Conservation (phyloP, 1,140 invertebrate genomes). For the Drosophila kurseongensis region DNA sequence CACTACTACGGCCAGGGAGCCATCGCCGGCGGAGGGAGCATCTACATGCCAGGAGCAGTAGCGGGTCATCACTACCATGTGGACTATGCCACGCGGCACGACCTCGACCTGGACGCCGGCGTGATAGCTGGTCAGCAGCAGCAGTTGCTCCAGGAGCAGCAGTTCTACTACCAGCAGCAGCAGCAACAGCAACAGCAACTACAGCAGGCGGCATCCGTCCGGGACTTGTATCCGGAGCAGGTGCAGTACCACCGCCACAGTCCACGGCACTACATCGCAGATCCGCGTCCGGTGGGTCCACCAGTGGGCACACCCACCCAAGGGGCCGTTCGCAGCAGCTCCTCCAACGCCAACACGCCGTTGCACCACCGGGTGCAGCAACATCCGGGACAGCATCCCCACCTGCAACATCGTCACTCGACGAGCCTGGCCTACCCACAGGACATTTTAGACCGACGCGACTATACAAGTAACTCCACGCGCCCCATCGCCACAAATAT, state of each 20-base stretch:
- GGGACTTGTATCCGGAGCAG: slow-evolving; percentile 78
- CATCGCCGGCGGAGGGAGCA: slow-evolving; percentile 53
- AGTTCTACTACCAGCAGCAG: slow-evolving; percentile 50
- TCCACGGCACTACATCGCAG: slow-evolving; percentile 79
- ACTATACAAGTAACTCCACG: slow-evolving; percentile 78
- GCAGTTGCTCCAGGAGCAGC: slow-evolving; percentile 41
- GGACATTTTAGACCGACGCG: slow-evolving; percentile 84
- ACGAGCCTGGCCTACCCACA: slow-evolving; percentile 83
- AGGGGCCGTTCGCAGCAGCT: slow-evolving; percentile 64
- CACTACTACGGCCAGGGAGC: slow-evolving; percentile 61
- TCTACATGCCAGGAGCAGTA: slow-evolving; percentile 69
- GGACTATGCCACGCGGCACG: slow-evolving; percentile 65
- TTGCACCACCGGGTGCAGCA: slow-evolving; percentile 54
- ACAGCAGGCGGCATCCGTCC: slow-evolving; percentile 22
- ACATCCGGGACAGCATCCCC: slow-evolving; percentile 33
- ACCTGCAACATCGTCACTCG: slow-evolving; percentile 66
- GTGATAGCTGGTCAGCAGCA: slow-evolving; percentile 71
- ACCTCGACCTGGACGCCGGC: slow-evolving; percentile 63
- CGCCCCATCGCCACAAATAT: slow-evolving; percentile 65
- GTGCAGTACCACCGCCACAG: slow-evolving; percentile 82
- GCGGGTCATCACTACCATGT: slow-evolving; percentile 64
- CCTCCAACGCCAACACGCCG: slow-evolving; percentile 74
- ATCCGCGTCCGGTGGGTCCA: slow-evolving; percentile 69
- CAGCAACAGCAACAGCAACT: slow-evolving; percentile 48
- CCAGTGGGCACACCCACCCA: slow-evolving; percentile 61